These are phyloP conservation scores for Myotis daubentonii DNA, from an alignment of 2,797 vertebrate genomes.

Conservation along the genomic window DNA sequence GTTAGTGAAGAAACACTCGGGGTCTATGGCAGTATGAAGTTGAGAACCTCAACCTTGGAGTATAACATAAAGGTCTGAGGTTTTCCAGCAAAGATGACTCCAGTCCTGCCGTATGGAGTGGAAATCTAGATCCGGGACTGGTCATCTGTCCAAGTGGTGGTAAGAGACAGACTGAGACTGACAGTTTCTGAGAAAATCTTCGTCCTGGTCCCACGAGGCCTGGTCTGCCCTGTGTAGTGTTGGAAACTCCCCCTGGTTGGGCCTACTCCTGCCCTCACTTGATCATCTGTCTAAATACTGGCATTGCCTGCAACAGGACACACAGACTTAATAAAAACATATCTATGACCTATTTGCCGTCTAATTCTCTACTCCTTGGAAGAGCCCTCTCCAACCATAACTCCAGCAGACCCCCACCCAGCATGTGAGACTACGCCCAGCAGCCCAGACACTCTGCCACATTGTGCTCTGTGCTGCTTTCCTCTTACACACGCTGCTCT, in stretches of 20 bases:
- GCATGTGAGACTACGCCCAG: accelerated
- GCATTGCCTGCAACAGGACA: background rate
- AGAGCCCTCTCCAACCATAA: background rate
- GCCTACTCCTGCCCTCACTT: background rate
- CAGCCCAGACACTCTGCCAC: accelerated
- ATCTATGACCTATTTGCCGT: background rate
- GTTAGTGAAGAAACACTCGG: background rate
- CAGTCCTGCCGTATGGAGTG: too few species aligned
- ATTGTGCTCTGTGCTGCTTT: accelerated
- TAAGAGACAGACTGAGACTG: background rate
- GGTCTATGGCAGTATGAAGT: background rate
- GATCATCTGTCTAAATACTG: background rate
- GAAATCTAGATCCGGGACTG: background rate
- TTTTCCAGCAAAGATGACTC: background rate
- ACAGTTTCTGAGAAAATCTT: background rate
- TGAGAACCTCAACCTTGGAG: background rate
- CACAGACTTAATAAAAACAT: background rate
- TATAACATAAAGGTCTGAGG: background rate
- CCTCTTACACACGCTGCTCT: accelerated
- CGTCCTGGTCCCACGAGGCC: background rate
- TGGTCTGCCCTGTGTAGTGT: background rate
- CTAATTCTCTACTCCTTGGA: background rate
- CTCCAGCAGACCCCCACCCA: accelerated
- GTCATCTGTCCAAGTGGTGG: background rate
- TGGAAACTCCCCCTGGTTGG: too few species aligned